Conservation (phyloP, 2,888 invertebrate genomes). For the Malachius bipustulatus region DNA sequence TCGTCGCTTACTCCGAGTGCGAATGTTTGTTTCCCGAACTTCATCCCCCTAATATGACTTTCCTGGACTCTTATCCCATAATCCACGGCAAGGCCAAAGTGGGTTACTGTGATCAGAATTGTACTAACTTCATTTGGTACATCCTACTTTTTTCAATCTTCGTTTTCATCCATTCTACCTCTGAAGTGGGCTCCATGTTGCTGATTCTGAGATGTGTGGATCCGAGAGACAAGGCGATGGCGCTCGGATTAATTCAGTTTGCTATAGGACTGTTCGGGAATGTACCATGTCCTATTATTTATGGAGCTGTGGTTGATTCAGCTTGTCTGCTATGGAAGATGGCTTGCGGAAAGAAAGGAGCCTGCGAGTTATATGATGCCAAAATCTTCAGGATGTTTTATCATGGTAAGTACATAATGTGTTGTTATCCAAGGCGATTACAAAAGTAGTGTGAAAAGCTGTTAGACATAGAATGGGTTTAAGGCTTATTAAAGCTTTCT, state of each 20-base stretch:
- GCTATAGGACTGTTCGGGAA: constrained; percentile 89
- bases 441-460: too few species aligned
- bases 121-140: constrained; percentile 69
- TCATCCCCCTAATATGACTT: constrained; percentile 17
- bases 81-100: constrained; percentile 48
- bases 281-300: constrained; percentile 90
- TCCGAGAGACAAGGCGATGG: constrained; percentile 89
- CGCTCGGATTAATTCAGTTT: constrained; percentile 84
- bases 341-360: constrained; percentile 68
- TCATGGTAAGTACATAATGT: constrained; percentile 56
- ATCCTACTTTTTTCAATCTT: constrained; percentile 72
- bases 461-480: neutral
- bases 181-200: constrained; percentile 84
- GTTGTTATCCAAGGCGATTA: too few species aligned
- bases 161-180: constrained; percentile 86
- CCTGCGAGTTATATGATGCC: constrained; percentile 80
- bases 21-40: constrained; percentile 34
- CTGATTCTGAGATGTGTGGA: constrained; percentile 84
- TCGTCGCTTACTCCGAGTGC: constrained; percentile 43
- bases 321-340: constrained; percentile 81
- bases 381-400: constrained; percentile 74
- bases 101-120: constrained; percentile 72
- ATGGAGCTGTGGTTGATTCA: constrained; percentile 85
- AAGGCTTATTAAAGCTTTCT: too few species aligned
- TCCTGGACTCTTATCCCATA: constrained; percentile 15